Conservation (phyloP, 2,797 vertebrate species). For the Macroramphosus scolopax region DNA sequence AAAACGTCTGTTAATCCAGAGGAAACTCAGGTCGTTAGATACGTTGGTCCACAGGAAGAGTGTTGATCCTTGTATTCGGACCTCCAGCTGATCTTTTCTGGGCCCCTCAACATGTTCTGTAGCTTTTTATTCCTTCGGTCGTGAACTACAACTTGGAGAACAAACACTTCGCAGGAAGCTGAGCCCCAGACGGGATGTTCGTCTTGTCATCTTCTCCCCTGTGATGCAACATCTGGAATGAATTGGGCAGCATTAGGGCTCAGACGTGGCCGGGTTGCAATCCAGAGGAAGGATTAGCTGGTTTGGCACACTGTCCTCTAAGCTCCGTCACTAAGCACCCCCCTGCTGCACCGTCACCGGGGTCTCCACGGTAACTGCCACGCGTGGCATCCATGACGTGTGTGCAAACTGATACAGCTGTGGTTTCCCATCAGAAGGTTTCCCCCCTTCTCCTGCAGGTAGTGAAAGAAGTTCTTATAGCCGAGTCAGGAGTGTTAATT, state of each 20-base stretch:
- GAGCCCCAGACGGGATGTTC: slow-evolving; percentile 4
- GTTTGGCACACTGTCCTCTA: slow-evolving; percentile 57
- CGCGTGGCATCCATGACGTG: slow-evolving; percentile 1
- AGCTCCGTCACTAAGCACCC: slow-evolving; percentile 55
- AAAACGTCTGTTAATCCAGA: too few species aligned
- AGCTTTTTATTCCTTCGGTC: too few species aligned
- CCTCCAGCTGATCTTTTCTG: not conserved
- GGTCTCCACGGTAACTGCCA: slow-evolving; percentile 37
- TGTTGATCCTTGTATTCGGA: not conserved
- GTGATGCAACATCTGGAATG: slow-evolving; percentile 72
- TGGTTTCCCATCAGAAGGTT: too few species aligned
- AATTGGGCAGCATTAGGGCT: slow-evolving; percentile 61
- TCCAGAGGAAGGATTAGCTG: slow-evolving; percentile 65
- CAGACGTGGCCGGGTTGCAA: slow-evolving; percentile 63
- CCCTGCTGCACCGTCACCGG: slow-evolving; percentile 40
- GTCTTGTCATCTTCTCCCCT: slow-evolving; percentile 6
- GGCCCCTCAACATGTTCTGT: not conserved
- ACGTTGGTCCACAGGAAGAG: not conserved
- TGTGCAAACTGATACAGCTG: not conserved
- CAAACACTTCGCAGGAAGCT: slow-evolving; percentile 14
- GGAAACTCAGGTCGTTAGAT: too few species aligned
- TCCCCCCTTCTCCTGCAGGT: too few species aligned
- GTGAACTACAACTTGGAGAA: slow-evolving; percentile 12
- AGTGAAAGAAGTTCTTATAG: too few species aligned
- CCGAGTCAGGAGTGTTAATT: too few species aligned